Base-by-base conservation (phyloP, 2,113 vertebrate species). In the Picathartes gymnocephalus region DNA sequence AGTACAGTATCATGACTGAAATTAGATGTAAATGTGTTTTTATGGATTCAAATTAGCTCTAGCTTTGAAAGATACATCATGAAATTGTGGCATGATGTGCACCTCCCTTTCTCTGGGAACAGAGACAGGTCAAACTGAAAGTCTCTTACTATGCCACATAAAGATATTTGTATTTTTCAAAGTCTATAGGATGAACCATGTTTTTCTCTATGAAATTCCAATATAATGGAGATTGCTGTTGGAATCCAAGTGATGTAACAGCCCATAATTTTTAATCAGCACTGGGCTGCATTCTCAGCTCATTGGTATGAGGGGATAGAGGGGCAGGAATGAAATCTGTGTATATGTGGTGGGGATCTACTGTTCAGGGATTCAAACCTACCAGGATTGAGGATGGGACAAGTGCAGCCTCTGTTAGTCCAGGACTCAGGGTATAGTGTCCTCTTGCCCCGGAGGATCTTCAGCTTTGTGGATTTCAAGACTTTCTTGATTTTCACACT, bases 301-400 rank as follows among this genome's bases (percentile, higher is more conserved):
- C 28, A 27, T 2, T 51, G 24, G 40, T 39, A 40, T 35, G 48
- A 79, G 15, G 11, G 35, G 12, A 44, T 3, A 3, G 50, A 64
- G 23, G 10, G 13, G 8, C 6, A 2, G 70, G 13, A 44, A 92
- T 66, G 37, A 83, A 69, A 82, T 86, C 58, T 83, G 18, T 87
- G 80, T 88, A 57, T 40, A 71, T 11, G 4, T 45, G 24, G 39
- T 39, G 33, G 31, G 23, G 45, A 42, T 8, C 16, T 51, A 74
- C 14, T 89, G 44, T 40, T 82, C n/a, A 58, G 61, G 20, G 71
- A 65, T 10, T 51, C 42, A 81, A 68, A 87, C 98, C 96, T 93
- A 99, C 99, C 99, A 30, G 99, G 99, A 95, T 99, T 99, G 85
- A 99, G 99, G 92, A 99, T 98, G 23, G 99, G 99, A 86, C 99